Evolutionary conservation across 2,113 vertebrate genomes (phyloP).

Genomic region (Leucoraja erinaceus): DNA sequence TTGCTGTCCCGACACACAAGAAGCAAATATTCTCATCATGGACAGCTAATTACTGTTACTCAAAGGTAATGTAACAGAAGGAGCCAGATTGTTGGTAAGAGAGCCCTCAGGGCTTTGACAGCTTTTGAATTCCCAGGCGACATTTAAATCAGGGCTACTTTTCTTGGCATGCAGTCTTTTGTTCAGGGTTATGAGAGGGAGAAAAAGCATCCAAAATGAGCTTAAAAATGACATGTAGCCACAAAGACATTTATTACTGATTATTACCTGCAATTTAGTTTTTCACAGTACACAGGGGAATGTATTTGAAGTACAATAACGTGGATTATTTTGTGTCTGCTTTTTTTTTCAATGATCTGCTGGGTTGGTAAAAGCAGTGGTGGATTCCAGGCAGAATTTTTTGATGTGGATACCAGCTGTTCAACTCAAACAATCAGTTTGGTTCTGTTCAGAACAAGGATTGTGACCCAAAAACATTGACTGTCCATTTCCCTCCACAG

Average conservation of each 20-base stretch:
- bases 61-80: slow-evolving; percentile 3
- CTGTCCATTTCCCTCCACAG: too few relatives aligned
- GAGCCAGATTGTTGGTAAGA: slow-evolving; percentile 16
- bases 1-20: not conserved
- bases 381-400: not conserved
- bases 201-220: not conserved
- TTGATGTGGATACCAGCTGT: not conserved
- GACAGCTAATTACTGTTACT: not conserved
- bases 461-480: too few relatives aligned
- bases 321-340: not conserved
- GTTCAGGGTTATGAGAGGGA: not conserved
- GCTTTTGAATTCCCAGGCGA: not conserved
- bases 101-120: not conserved
- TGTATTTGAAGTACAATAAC: not conserved
- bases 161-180: not conserved
- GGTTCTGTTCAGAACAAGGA: too few relatives aligned
- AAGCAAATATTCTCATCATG: not conserved
- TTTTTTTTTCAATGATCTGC: not conserved
- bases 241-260: not conserved
- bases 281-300: too few relatives aligned
- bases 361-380: too few relatives aligned
- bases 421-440: not conserved
- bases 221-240: not conserved
- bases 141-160: not conserved
- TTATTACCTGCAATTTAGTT: not conserved